Percentiles rank a stretch among this genome's conserved stretches.
Conservation (phyloP, 2,113 vertebrate species). For the Nycticebus coucang region DNA sequence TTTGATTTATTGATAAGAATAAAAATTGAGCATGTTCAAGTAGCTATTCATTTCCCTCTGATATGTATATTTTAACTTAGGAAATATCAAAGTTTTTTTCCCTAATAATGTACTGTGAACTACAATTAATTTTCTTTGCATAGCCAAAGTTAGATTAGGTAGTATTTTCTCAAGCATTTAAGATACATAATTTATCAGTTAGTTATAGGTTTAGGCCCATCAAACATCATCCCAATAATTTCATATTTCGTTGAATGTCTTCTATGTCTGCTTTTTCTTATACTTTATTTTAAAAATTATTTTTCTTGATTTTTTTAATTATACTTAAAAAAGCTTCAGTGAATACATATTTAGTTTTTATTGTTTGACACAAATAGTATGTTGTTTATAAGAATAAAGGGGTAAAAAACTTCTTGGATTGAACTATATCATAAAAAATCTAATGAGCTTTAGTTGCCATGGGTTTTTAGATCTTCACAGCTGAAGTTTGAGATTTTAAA, state of each 20-base stretch:
- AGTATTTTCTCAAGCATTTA: neutral
- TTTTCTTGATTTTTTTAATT: conserved; percentile 26
- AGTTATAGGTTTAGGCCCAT: neutral
- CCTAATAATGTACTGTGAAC: neutral
- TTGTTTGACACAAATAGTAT: neutral
- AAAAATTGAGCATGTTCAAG: neutral
- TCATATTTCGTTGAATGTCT: neutral
- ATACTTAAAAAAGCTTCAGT: neutral
- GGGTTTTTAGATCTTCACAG: neutral
- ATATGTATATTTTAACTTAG: neutral
- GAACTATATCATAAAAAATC: neutral
- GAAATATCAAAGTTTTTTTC: neutral
- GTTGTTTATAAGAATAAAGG: neutral
- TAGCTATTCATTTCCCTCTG: neutral
- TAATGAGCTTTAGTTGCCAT: neutral
- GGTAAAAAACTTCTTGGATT: neutral
- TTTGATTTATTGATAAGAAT: neutral
- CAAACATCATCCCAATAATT: neutral
- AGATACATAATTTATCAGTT: neutral
- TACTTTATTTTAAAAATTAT: conserved; percentile 22
- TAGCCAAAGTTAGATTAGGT: neutral
- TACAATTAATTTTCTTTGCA: conserved; percentile 1
- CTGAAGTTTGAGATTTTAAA: neutral
- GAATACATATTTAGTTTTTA: neutral
- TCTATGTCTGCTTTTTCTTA: neutral